These are phyloP conservation scores for Drosophila pallidifrons DNA, from an alignment of 1,140 invertebrate species.

Conservation along the genomic window DNA sequence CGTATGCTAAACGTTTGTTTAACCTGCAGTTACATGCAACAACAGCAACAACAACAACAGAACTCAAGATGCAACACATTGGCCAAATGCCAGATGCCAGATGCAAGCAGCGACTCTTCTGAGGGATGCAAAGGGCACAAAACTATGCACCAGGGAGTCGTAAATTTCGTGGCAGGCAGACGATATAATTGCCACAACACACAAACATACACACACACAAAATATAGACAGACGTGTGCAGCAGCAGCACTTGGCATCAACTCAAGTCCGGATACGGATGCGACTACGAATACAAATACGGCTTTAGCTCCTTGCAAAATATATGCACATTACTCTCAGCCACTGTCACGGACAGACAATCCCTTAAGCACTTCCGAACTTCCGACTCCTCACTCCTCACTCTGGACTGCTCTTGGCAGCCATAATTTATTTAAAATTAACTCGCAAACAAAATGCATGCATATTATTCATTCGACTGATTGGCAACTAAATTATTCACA, in stretches of 20 bases:
- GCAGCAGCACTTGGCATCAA: slow-evolving; percentile 10
- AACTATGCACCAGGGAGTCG: slow-evolving; percentile 51
- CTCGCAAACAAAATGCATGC: too few relatives aligned
- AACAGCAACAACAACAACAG: slow-evolving; percentile 5
- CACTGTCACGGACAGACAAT: neutral
- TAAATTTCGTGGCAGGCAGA: slow-evolving; percentile 47
- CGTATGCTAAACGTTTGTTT: slow-evolving; percentile 67
- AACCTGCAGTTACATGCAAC: slow-evolving; percentile 64
- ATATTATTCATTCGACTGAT: too few relatives aligned
- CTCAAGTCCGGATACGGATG: neutral
- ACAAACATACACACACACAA: neutral
- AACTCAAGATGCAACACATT: slow-evolving; percentile 41
- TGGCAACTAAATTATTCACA: too few relatives aligned
- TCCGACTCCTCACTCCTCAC: too few relatives aligned
- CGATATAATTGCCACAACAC: slow-evolving; percentile 45
- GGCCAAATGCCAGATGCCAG: slow-evolving; percentile 31
- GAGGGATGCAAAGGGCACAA: slow-evolving; percentile 10
- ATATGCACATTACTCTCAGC: slow-evolving; percentile 10
- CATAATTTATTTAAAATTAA: too few relatives aligned
- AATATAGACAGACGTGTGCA: slow-evolving; percentile 21
- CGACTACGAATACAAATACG: neutral
- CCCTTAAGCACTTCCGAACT: neutral
- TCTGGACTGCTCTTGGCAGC: too few relatives aligned
- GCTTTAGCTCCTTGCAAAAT: slow-evolving; percentile 3
- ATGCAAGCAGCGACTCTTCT: neutral